Evolutionary conservation across 1,140 invertebrate genomes (phyloP), one percentile per base, ranked within the genome.

Genomic region (Antheraea pernyi): DNA sequence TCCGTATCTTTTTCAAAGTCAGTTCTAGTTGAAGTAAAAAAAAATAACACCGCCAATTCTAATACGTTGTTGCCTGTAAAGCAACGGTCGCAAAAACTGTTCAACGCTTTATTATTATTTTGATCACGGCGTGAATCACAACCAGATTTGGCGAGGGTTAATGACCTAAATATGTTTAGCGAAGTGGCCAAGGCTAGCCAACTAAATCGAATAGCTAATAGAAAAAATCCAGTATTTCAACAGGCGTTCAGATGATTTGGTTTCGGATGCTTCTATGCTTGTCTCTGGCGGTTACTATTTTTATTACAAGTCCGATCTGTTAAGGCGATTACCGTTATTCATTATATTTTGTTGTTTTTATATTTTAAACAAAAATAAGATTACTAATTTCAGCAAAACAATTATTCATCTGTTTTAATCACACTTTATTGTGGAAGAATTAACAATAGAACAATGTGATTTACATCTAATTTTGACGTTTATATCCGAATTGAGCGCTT

Each of bases 111-210:
- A 89, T 83, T 82, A 82, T 89, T 86, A 88, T 88, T 90, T 85
- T 84, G 85, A 85, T 86, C 83, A 82, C 83, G 81, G 74, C 77
- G 86, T 91, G 89, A 91, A 90, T 91, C 89, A 91, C 87, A 86
- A 89, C 87, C 86, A 88, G 86, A 91, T 89, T 91, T 88, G 87
- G 82, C 81, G 71, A 88, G 87, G 89, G 89, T 91, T 85, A 91
- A 89, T 87, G 88, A 89, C 89, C 89, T 72, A 88, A 88, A 89
- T 89, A 84, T 86, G 87, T 88, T 90, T 89, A 85, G 84, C 82
- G 80, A 88, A 88, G 81, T 85, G 81, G 86, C 89, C 89, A 91
- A 91, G 89, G 89, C 85, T 91, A 88, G 69, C 71, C 78, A 73
- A 88, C 82, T 87, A 83, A 88, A 85, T 86, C 79, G 79, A 80